Conservation (phyloP, 2,113 vertebrate species). For the Dasyurus viverrinus region DNA sequence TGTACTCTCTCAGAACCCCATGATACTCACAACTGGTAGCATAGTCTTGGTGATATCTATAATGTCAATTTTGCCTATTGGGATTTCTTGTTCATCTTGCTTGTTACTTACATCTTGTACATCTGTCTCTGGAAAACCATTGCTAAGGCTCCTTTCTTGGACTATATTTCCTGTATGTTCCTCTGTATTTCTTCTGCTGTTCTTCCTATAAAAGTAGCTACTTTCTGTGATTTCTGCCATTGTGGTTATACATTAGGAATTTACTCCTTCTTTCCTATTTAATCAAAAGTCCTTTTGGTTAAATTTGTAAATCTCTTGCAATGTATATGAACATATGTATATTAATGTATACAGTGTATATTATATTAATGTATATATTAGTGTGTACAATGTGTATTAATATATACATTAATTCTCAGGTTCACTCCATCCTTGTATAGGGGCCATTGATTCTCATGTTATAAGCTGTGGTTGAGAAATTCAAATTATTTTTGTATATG, state of each 20-base stretch:
- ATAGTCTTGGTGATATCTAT: not conserved
- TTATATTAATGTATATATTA: too few species aligned
- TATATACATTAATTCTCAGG: not conserved
- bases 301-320: not conserved
- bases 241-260: not conserved
- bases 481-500: not conserved
- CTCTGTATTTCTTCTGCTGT: not conserved
- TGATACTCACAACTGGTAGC: not conserved
- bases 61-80: not conserved
- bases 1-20: not conserved
- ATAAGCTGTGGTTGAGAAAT: not conserved
- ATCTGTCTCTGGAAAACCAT: not conserved
- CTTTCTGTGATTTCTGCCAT: not conserved
- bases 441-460: not conserved
- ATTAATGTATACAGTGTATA: too few species aligned
- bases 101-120: not conserved
- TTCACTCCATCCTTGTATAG: not conserved
- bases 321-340: too few species aligned
- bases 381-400: too few species aligned
- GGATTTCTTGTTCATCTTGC: not conserved
- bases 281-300: not conserved
- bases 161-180: not conserved
- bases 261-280: not conserved
- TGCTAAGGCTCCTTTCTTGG: not conserved
- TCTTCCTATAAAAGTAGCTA: not conserved